Base-by-base conservation (phyloP, 2,797 vertebrate genomes). In the Cygnus olor region DNA sequence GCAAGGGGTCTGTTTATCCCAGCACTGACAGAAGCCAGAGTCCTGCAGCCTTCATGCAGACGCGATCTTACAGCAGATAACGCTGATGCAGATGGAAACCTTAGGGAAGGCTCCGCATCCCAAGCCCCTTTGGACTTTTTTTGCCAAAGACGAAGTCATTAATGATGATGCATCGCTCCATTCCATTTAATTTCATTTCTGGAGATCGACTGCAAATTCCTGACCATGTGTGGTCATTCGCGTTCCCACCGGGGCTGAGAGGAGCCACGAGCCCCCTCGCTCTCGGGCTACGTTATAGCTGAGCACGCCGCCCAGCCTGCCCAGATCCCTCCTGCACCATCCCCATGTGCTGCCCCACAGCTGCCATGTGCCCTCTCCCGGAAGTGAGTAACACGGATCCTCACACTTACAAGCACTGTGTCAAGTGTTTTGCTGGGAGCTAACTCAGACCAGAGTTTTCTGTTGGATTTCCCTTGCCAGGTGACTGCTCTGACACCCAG, bases 1-100 rank as follows among this genome's bases (percentile, higher is more conserved):
- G 86, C 93, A 92, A 83, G 87, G 74, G 61, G 38, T 25, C 61
- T 97, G 63, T 95, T 97, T 80, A 88, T 89, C 89, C 91, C 93
- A 68, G 85, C 57, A 71, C 45, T 92, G 96, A 85, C 87, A 74
- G 94, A 91, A 96, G 72, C 83, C 80, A 88, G 76, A 80, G 77
- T 93, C 66, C 53, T 1, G 1, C 53, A 38, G 25, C 69, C 90
- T 88, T 71, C 76, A 61, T 5, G 9, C 40, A 84, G 88, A 91
- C 94, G 73, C 1, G 4, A 88, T 61, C 80, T 70, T 80, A 14
- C 63, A 58, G 44, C 1, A 22, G 34, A 38, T 68, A 56, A 22
- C 2, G 25, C 11, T 6, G 8, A 27, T 78, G 32, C 25, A 80
- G 79, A 8, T 45, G 54, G 34, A 78, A 89, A 57, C 69, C 61